Evolutionary conservation across 2,888 invertebrate genomes (phyloP).

Genomic region (Capitulum mitella): DNA sequence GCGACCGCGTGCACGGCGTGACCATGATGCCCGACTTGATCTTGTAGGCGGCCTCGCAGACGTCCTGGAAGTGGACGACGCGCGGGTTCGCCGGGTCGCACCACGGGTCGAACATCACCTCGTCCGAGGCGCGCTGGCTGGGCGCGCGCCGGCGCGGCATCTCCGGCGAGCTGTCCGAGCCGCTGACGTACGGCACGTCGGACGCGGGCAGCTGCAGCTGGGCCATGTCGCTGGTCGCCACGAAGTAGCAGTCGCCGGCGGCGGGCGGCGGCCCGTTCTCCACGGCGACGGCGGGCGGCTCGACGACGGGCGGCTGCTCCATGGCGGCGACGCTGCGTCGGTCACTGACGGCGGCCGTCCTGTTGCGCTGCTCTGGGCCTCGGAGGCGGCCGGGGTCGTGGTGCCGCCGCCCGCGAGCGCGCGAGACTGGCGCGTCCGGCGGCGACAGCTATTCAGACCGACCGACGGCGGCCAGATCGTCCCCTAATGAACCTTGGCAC

Average conservation of each 20-base stretch:
- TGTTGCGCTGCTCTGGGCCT: too few relatives aligned
- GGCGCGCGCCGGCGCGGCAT: constrained; percentile 23
- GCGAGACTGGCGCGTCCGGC: too few relatives aligned
- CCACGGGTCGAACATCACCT: constrained; percentile 44
- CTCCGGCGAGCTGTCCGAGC: constrained; percentile 24
- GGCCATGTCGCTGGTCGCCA: not conserved
- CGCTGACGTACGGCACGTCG: constrained; percentile 22
- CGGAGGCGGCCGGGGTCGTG: too few relatives aligned
- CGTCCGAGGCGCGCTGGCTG: not conserved
- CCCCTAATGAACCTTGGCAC: too few relatives aligned
- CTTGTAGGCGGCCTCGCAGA: constrained; percentile 80
- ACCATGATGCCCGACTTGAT: constrained; percentile 72
- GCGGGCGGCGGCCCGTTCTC: too few relatives aligned
- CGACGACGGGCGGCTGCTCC: too few relatives aligned
- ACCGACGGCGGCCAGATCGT: too few relatives aligned
- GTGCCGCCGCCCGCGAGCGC: too few relatives aligned
- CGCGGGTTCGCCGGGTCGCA: constrained; percentile 62
- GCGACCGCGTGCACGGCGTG: constrained; percentile 70
- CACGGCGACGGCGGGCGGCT: too few relatives aligned
- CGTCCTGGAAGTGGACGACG: constrained; percentile 52
- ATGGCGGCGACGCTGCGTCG: too few relatives aligned
- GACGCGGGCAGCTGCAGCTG: not conserved
- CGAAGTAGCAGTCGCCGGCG: not conserved
- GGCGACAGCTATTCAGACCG: too few relatives aligned
- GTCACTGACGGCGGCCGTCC: too few relatives aligned